Base-by-base conservation (phyloP, 2,888 invertebrate genomes). In the Prionchulus punctatus region DNA sequence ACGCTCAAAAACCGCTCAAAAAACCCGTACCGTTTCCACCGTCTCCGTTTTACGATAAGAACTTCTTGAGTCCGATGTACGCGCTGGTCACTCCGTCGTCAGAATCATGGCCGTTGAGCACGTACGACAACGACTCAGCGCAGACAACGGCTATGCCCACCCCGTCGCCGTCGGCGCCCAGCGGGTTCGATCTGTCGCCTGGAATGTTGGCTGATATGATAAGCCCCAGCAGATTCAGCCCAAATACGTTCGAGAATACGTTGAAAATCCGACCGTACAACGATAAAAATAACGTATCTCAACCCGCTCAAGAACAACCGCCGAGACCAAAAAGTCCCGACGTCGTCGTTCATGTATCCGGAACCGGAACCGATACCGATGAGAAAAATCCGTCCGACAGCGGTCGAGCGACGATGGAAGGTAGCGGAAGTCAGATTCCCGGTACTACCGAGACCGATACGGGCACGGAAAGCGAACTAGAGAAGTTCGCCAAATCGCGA, bases 401-500 rank as follows among this genome's bases (percentile, higher is more conserved):
- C 23, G 47, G 47, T 23, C 47, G 47, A n/a, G 47, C 47, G 4
- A 45, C 47, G 7, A 21, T 45, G 47, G 23, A 12, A 12, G 47
- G 47, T 23, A 23, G 47, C 23, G 47, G 47, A 12, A 7, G 23
- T 23, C 15, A 23, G 23, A 26, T 4, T 3, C 50, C 50, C 12
- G 12, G 28, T 4, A 30, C 28, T 7, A 49, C 50, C 4, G 50
- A 49, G 28, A 26, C 50, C 30, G 50, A 49, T 28, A 49, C 50
- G 12, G 50, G 50, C 7, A 49, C 50, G 28, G 50, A 49, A 49
- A 49, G 50, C 30, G 50, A 49, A 30, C 26, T 28, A 12, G 50
- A 28, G 12, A 7, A 28, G 30, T 28, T 28, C 15, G 12, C 23
- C 23, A 45, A 18, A 36, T 36, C 18, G 36, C 36, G 18, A 36